A percentile compares a stretch with the other conserved stretches of the same genome.
Evolutionary conservation across 2,113 vertebrate genomes (phyloP).

Genomic region (Colinus virginianus): DNA sequence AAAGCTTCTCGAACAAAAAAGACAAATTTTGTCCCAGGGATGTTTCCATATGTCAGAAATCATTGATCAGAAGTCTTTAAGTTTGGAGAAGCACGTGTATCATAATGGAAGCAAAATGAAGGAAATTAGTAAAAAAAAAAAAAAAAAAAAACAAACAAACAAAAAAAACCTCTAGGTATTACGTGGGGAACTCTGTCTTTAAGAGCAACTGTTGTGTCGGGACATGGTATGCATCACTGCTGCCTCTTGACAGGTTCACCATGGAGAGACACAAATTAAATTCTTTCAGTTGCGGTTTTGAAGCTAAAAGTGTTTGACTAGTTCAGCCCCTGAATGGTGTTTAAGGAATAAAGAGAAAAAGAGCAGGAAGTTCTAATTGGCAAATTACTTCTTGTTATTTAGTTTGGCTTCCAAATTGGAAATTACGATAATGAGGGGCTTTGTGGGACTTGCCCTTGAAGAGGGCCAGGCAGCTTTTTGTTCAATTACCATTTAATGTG

Average conservation of each 20-base stretch:
- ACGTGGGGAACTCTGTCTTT: constrained; percentile 49
- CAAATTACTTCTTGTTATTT: constrained; percentile 90
- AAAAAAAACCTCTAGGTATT: constrained; percentile 48
- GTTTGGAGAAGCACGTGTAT: background rate
- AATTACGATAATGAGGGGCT: constrained; percentile 89
- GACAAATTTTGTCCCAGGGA: background rate
- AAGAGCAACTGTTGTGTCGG: constrained; percentile 61
- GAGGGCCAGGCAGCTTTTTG: constrained; percentile 80
- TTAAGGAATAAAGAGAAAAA: constrained; percentile 84
- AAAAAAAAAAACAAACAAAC: constrained; percentile 67
- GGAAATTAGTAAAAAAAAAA: constrained; percentile 72
- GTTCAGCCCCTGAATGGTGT: constrained; percentile 79
- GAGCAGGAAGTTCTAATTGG: constrained; percentile 90
- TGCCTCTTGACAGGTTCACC: constrained; percentile 80
- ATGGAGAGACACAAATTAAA: constrained; percentile 81
- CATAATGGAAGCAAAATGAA: constrained; percentile 53
- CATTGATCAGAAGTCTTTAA: background rate
- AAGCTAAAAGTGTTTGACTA: constrained; percentile 86
- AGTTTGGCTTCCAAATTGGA: constrained; percentile 88
- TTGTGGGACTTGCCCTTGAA: constrained; percentile 83
- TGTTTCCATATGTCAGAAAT: constrained; percentile 19
- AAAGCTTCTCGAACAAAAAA: background rate
- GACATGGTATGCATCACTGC: constrained; percentile 78
- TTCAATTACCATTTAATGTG: constrained; percentile 84
- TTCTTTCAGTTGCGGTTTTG: constrained; percentile 82